Evolutionary conservation across 2,888 invertebrate genomes (phyloP), one percentile per base, ranked within the genome.

Genomic region (Colletes collaris): DNA sequence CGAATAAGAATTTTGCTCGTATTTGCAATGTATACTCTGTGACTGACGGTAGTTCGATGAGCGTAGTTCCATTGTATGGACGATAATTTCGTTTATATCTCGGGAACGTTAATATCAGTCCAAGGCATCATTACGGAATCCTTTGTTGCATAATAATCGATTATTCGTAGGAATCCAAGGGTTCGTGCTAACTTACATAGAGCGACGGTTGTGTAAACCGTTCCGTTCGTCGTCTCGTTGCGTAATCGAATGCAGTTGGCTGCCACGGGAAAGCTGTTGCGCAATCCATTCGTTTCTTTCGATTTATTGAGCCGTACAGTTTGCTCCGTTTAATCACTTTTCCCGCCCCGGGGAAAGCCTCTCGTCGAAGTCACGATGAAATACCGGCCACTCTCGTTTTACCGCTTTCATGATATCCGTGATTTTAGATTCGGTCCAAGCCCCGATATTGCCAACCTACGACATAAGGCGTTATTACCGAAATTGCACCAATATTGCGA

Each of bases 401-500:
- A 27, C 44, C 6, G 46, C 60, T 60, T 60, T 60, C 19, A n/a
- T 27, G 60, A 46, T 46, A 60, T 13, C 13, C 5, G 60, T 27
- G 46, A 60, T 60, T 44, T 19, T 60, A 46, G 27, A 60, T 46
- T 40, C 16, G 60, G 19, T n/a, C 44, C 5, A 0, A 50, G 50
- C 52, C 6, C 19, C 46, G 44, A 60, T 46, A 60, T 60, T 60
- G 60, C 60, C 7, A 11, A 4, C 44, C 13, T 10, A 10, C 19
- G 60, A 10, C 8, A 60, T 60, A 60, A 60, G 53, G 53, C 65
- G 65, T 66, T 55, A 52, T 53, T 55, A 19, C 40, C 44, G 53
- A 44, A 60, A 60, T 60, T 60, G 13, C 27, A 0, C 16, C 13
- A 46, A 60, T 60, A 60, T 60, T 19, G 60, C 44, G 44, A 60